Evolutionary conservation across 2,113 vertebrate species (phyloP), one percentile per base, ranked within the genome.

Genomic region (Planiliza haematocheilus): DNA sequence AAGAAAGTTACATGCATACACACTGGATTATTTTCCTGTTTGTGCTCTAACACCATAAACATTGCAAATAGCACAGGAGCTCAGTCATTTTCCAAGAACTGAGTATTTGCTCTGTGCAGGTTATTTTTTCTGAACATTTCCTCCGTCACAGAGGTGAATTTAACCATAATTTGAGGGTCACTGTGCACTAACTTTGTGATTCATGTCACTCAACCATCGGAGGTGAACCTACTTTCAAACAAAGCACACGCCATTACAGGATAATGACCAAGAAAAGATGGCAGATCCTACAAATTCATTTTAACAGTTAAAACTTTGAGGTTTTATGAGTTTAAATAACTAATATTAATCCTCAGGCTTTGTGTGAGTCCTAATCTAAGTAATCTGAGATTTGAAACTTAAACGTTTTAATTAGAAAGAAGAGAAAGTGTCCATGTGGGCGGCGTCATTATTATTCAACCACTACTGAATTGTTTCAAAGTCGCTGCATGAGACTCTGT

Each of bases 391-490:
- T 21, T 49, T 12, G 59, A 41, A 60, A 36, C 34, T 37, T 14
- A 12, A 50, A 67, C 43, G 13, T 9, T 79, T 51, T 64, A 36
- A 67, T 62, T 11, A 65, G 38, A 66, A 45, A 55, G 3, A 12
- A 5, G 36, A 70, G 55, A 84, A 70, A 84, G 57, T 63, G 41
- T 41, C 46, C 48, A 17, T 30, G 48, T 18, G 10, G 61, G 20
- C 34, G 17, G n/a, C 14, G n/a, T 59, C 51, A 76, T 81, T 69
- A 77, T 76, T 62, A 70, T 82, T 74, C 17, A 76, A 65, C 66
- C 20, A 34, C 8, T 7, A 38, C 56, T 39, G 53, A 81, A 70
- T 50, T 36, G 57, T 70, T 50, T 80, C 69, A 74, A 49, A 67
- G 72, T 70, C 13, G 46, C 70, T 39, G 17, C 60, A 50, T 51